Evolutionary conservation across 2,888 invertebrate genomes (phyloP).

Genomic region (Petrolisthes cinctipes): DNA sequence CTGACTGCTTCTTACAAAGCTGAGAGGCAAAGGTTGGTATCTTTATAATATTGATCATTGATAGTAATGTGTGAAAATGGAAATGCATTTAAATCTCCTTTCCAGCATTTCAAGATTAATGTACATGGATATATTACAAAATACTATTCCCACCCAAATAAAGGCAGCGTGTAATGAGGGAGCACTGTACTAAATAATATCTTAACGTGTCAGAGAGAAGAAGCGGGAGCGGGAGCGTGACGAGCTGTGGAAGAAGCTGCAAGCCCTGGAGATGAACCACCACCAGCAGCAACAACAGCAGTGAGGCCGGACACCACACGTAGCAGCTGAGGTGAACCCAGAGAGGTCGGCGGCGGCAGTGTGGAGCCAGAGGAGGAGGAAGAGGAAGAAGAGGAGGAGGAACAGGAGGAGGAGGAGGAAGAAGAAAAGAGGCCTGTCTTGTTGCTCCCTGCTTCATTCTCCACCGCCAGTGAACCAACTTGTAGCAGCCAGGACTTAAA

Average conservation of each 20-base stretch:
- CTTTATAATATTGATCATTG: conserved; percentile 17
- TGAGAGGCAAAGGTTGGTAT: conserved; percentile 92
- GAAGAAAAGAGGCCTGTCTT: background rate
- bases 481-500: conserved; percentile 3
- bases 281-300: conserved; percentile 55
- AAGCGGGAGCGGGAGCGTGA: conserved; percentile 96
- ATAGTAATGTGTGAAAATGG: background rate
- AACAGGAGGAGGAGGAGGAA: background rate
- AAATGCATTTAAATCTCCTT: too few species aligned
- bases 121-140: too few species aligned
- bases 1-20: conserved; percentile 98
- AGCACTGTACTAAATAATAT: too few species aligned
- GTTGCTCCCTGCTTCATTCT: background rate
- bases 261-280: conserved; percentile 83
- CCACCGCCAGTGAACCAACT: background rate
- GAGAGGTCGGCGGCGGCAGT: background rate
- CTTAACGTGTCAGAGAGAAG: conserved; percentile 83
- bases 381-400: background rate
- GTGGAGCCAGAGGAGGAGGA: background rate
- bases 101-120: too few species aligned
- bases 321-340: background rate
- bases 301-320: conserved; percentile 13
- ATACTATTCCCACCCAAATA: too few species aligned
- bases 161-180: too few species aligned
- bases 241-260: conserved; percentile 96